Base-by-base conservation (phyloP, 2,113 vertebrate species). In the Anser brachyrhynchus region DNA sequence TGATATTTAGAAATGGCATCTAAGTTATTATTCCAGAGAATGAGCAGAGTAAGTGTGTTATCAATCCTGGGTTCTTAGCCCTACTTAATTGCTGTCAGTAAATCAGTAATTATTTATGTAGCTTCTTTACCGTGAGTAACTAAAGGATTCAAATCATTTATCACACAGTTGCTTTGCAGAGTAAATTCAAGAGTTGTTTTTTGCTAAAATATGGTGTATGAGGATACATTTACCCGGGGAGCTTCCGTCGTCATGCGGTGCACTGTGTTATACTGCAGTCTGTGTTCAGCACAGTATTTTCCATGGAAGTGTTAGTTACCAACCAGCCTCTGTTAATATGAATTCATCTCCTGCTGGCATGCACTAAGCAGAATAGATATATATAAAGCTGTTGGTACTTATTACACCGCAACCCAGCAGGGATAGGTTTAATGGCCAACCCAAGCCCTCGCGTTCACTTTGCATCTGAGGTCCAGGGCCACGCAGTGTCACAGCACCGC, bases 81-180 rank as follows among this genome's bases (percentile, higher is more conserved):
- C 76, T 69, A 78, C 61, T 58, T 90, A 94, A 95, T 89, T 93
- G 77, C 62, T 91, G 84, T 79, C 74, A 89, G 87, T 66, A 72
- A 87, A 89, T 65, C 87, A 82, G 86, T 57, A 93, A 95, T 95
- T 96, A 94, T 95, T 95, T 81, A 95, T 87, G 71, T 58, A 62
- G 62, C 54, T 82, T 76, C 93, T 89, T 92, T 73, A 66, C 78
- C 82, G 41, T 22, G 49, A 82, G 49, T 91, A 91, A 79, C 58
- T 66, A 91, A 84, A 76, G 66, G 46, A 75, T 1, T 79, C 77
- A 39, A 82, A 84, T 89, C 84, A 69, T 90, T 94, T 87, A 69
- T 91, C 66, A 41, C 72, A 15, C 2, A 23, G 43, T 9, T 72
- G 54, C 29, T 71, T 41, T 93, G 83, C 86, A 77, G 67, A 64